phyloP scores from a whole-genome alignment of 2,888 invertebrate genomes.

The Eledone cirrhosa region DNA sequence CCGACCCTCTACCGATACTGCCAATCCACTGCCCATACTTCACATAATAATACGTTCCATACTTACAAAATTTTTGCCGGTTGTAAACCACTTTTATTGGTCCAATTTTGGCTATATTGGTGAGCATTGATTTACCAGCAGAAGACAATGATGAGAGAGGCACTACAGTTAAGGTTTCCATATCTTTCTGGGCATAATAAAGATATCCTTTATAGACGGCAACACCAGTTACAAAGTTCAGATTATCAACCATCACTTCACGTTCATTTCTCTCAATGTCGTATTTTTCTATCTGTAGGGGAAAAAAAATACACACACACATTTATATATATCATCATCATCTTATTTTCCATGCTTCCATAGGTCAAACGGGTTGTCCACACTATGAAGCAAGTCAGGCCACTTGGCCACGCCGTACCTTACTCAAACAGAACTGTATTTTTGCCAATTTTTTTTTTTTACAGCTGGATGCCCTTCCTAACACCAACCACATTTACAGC shows the following conservation, averaged over 20 bases:
- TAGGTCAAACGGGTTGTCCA: no score
- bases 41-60: no score
- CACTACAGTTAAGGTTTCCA: conserved; percentile 87
- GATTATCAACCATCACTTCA: conserved; percentile 36
- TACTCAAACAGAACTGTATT: no score
- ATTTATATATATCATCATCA: no score
- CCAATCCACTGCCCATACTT: no score
- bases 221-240: conserved; percentile 46
- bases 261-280: conserved; percentile 24
- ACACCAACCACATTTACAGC: no score
- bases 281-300: conserved; percentile 35
- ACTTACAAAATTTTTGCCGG: conserved; percentile 34
- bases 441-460: no score
- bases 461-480: no score
- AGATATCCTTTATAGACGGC: conserved; percentile 80
- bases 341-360: no score
- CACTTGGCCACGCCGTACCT: no score
- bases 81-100: conserved; percentile 49
- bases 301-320: conserved; percentile 20
- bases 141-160: conserved; percentile 74
- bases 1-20: no score
- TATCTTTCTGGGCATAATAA: conserved; percentile 87
- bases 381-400: no score
- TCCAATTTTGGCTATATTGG: conserved; percentile 44
- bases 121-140: conserved; percentile 38